Base-by-base conservation (phyloP, 2,888 invertebrate species). In the Drosophila atripex region DNA sequence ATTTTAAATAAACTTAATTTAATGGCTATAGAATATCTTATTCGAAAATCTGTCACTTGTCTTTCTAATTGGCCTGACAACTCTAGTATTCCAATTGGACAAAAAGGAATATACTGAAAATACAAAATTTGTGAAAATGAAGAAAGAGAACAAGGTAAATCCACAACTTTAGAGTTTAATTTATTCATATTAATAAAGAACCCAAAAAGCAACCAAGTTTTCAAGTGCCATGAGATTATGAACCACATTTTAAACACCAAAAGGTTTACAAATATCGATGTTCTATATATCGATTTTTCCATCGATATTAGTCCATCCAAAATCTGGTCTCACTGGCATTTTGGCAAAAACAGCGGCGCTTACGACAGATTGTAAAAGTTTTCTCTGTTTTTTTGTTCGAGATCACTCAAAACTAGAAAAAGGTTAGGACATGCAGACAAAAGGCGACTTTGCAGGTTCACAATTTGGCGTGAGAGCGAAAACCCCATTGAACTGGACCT, bases 271-370 rank as follows among this genome's bases (percentile, higher is more conserved):
- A 32, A 32, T 32, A 32, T 32, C 32, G 35, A 35, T 35, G 35
- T 35, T n/a, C 7, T 35, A 7, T n/a, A 14, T 1, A 35, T 35
- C 35, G 35, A 35, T 35, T 35, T 14, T 35, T 7, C 35, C 7
- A 35, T n/a, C 35, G n/a, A 35, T 7, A n/a, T 21, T 21, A 12
- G 8, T 5, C 12, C 12, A 4, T 3, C 21, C 43, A 3, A 8
- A 18, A 21, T 11, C 21, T 43, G 43, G 43, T 21, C 43, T 21
- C 43, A 21, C 43, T 43, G 2, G 43, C 43, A 43, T 57, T 59
- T 65, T 63, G 53, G 46, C 63, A 65, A 52, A 45, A 61, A 63
- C 65, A 63, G 63, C 65, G 65, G 65, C 63, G 32, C 54, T 52
- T 38, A 16, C 39, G 25, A 41, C 52, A 32, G 58, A 45, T 55